Conservation (phyloP, 2,888 invertebrate species). For the Trichogramma evanescens region DNA sequence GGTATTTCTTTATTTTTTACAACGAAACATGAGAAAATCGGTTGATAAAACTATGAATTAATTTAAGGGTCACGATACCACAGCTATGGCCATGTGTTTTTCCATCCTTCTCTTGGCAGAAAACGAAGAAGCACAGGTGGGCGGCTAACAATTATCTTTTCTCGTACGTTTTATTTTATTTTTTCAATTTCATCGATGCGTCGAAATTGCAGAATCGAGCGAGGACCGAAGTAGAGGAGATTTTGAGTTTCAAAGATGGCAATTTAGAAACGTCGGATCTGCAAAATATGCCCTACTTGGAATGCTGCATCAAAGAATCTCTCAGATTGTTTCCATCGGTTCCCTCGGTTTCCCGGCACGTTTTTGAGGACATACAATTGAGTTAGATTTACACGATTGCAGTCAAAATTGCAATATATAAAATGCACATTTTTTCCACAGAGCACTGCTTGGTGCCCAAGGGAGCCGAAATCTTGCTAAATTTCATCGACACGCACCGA, state of each 20-base stretch:
- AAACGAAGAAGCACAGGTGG: slow-evolving; percentile 12
- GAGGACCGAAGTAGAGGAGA: slow-evolving; percentile 38
- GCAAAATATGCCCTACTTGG: slow-evolving; percentile 59
- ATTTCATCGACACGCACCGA: slow-evolving; percentile 55
- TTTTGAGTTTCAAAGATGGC: slow-evolving; percentile 49
- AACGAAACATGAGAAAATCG: no score
- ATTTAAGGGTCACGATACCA: slow-evolving; percentile 55
- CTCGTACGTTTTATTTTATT: not conserved
- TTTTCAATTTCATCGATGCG: no score
- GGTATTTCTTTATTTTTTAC: not conserved
- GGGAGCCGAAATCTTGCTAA: slow-evolving; percentile 50
- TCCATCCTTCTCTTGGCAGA: slow-evolving; percentile 43
- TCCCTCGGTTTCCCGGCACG: slow-evolving; percentile 55
- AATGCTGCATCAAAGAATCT: slow-evolving; percentile 64
- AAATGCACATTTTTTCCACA: slow-evolving; percentile 22
- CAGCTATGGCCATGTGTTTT: slow-evolving; percentile 51
- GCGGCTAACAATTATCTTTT: not conserved
- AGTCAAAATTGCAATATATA: not conserved
- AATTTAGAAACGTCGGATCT: slow-evolving; percentile 49
- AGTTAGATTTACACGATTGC: slow-evolving; percentile 21
- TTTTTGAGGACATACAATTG: slow-evolving; percentile 51
- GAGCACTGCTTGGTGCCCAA: slow-evolving; percentile 49
- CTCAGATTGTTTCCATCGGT: slow-evolving; percentile 62
- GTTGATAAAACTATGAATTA: not conserved
- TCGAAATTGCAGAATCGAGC: slow-evolving; percentile 22